Conservation (phyloP, 1,140 invertebrate species). For the Xylocopa sonorina region DNA sequence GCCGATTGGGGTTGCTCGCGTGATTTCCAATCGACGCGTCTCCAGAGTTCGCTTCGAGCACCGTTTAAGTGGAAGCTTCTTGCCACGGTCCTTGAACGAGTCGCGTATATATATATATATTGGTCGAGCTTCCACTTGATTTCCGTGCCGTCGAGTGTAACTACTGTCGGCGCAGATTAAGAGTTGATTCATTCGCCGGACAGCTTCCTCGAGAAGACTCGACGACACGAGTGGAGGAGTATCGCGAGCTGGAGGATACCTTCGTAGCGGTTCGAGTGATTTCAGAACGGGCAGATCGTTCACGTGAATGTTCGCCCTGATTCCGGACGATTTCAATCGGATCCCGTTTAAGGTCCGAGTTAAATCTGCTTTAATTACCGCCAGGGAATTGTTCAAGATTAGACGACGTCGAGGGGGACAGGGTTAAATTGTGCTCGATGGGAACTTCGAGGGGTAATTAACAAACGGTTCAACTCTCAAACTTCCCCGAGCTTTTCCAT, state of each 20-base stretch:
- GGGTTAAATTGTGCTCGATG: no score
- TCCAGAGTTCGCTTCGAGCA: background rate
- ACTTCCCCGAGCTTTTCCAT: background rate
- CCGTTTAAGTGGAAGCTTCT: constrained; percentile 3
- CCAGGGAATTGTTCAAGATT: background rate
- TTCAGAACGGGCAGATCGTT: background rate
- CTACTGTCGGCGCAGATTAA: background rate
- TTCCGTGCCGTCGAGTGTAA: background rate
- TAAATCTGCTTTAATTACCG: background rate
- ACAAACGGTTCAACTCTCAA: background rate
- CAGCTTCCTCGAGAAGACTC: background rate
- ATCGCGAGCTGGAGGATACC: background rate
- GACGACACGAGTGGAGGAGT: background rate
- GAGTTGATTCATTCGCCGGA: background rate
- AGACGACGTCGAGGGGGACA: background rate
- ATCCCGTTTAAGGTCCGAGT: background rate
- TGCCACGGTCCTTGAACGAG: background rate
- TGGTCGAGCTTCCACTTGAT: background rate
- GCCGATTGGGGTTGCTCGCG: no score
- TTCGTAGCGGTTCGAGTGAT: background rate
- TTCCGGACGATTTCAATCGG: background rate
- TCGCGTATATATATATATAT: background rate
- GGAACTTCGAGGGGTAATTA: background rate
- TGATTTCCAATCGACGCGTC: constrained; percentile 2
- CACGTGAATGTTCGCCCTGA: background rate